Conservation (phyloP, 30 jellyfish, hydroid and myxozoan species). For the Cassiopea xamachana region DNA sequence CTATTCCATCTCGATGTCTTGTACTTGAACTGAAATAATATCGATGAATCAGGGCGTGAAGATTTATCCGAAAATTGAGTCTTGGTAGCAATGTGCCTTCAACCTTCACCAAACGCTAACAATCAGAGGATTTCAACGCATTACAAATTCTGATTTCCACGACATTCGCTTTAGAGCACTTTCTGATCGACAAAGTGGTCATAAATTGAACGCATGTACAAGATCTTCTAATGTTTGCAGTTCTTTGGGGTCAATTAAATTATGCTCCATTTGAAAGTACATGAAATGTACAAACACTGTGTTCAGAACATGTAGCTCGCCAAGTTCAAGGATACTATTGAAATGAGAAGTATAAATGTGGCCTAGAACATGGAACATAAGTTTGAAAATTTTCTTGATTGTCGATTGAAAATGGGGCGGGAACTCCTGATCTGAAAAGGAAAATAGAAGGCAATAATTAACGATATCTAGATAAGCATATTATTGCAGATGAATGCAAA, state of each 20-base stretch:
- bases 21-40: too few species aligned
- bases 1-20: too few species aligned
- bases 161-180: constrained; percentile 25
- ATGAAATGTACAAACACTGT: constrained; percentile 93
- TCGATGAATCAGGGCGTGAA: too few species aligned
- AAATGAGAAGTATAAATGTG: constrained; percentile 91
- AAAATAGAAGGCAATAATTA: not conserved
- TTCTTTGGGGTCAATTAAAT: constrained; percentile 88
- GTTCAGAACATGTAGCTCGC: constrained; percentile 71
- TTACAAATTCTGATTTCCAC: not conserved
- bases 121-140: not conserved
- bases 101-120: not conserved
- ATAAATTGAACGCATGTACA: constrained; percentile 84
- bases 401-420: constrained; percentile 81
- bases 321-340: constrained; percentile 73
- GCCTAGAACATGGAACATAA: constrained; percentile 92
- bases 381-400: constrained; percentile 80
- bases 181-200: constrained; percentile 33
- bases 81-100: not conserved
- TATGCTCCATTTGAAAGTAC: constrained; percentile 98
- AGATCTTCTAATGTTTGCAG: constrained; percentile 92
- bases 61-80: too few species aligned
- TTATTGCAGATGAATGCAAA: not conserved
- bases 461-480: not conserved
- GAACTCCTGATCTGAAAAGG: constrained; percentile 74